Evolutionary conservation across 2,113 vertebrate genomes (phyloP), one percentile per base, ranked within the genome.

Genomic region (Pterocles burchelli): DNA sequence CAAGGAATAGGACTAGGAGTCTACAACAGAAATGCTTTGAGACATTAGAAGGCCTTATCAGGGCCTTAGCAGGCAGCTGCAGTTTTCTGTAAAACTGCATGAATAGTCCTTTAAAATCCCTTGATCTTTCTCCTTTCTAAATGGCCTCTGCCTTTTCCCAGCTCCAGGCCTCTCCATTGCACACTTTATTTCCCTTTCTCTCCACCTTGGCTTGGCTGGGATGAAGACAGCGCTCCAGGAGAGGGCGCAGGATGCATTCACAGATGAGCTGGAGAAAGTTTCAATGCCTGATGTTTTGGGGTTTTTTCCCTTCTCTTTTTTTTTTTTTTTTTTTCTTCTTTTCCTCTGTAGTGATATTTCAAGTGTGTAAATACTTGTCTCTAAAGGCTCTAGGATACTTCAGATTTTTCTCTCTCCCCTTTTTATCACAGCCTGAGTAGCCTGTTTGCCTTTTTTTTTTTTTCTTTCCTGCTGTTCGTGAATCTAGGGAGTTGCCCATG

Each of bases 191-290:
- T 46, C 18, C 38, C 7, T 7, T 17, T 52, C 51, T 4, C 31
- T 17, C 11, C 1, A 1, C 5, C 4, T 18, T 11, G 26, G 3
- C 25, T 33, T 7, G 45, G 21, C 41, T 85, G 82, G 33, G 31
- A 80, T 45, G 67, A 63, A 15, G 25, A 17, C 17, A 62, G 41
- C 0, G 0, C 13, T 67, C 93, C 95, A 84, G 93, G 33, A 94
- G 96, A 93, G 90, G 93, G 95, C 79, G 90, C 45, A 31, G 59
- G 78, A 85, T 26, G 34, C 93, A 8, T 67, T 52, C 65, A 24
- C 38, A 59, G 19, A 62, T 1, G 33, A 61, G 46, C 31, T 55
- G 31, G 10, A 46, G 13, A 7, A 52, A 36, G 26, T 21, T 31
- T 8, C 51, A 48, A 19, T 10, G 10, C 10, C 41, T 20, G 29